Evolutionary conservation across 2,888 invertebrate species (phyloP), one percentile per base, ranked within the genome.

Genomic region (Athripsodes cinereus): DNA sequence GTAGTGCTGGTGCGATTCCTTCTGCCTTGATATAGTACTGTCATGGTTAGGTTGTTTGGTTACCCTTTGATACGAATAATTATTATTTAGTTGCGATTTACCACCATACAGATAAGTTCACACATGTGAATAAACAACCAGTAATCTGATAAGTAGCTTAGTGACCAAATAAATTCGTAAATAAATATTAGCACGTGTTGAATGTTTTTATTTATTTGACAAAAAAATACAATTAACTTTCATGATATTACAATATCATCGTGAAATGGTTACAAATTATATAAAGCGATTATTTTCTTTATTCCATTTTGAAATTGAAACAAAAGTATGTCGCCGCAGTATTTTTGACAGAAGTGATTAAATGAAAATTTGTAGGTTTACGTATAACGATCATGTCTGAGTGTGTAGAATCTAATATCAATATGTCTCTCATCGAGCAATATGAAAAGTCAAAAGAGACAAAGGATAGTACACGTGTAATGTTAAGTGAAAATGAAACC

Each of bases 161-260:
- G 57, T 52, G 57, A 57, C 52, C 55, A 40, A 22, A 56, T 40
- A 56, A 55, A 55, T n/a, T n/a, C n/a, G n/a, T 55, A 55, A 55
- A 54, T 44, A 44, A 40, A 47, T 47, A 51, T 44, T 22, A 10
- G 44, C 55, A 56, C 51, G 55, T 56, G 55, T n/a, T 51, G 16
- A 49, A 21, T 54, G 55, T 55, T 49, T 44, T 52, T 56, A 51
- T 56, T 51, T 20, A 46, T 53, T n/a, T n/a, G n/a, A n/a, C n/a
- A n/a, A n/a, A n/a, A n/a, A n/a, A n/a, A n/a, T n/a, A n/a, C n/a
- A n/a, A n/a, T n/a, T n/a, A n/a, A n/a, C n/a, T n/a, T n/a, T n/a
- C n/a, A n/a, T n/a, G n/a, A n/a, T n/a, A n/a, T n/a, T n/a, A n/a
- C n/a, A n/a, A n/a, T n/a, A n/a, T n/a, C n/a, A n/a, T n/a, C n/a